Evolutionary conservation across 2,113 vertebrate species (phyloP), one percentile per base, ranked within the genome.

Genomic region (Saguinus imperator): DNA sequence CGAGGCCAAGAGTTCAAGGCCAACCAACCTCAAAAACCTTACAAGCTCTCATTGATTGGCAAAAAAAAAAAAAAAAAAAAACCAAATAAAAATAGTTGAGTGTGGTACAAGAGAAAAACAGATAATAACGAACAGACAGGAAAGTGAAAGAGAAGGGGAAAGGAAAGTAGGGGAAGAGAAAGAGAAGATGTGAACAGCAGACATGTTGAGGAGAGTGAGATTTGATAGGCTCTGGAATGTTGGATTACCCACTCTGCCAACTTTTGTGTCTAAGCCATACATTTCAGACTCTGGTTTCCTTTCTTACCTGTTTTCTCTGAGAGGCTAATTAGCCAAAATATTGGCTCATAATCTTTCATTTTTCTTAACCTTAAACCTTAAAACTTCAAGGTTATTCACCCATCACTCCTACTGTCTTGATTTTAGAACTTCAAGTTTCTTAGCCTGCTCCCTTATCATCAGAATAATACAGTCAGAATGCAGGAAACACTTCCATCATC

Each of bases 271-370:
- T 66, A 93, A 91, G 37, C 14, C 5, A 12, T 14, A 50, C 4
- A 40, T 83, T 96, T 91, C n/a, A 37, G n/a, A 37, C 27, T 85
- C 86, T 58, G 40, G 1, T 70, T 81, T 91, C n/a, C 43, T 97
- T 91, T 94, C 40, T 57, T 96, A 45, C 11, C 23, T 61, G 52
- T 70, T 29, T 73, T 48, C n/a, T 79, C 43, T 45, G 16, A 87
- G 45, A 89, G 70, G 5, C 35, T 58, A 89, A 76, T 88, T 85
- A 64, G 20, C 80, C 64, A 76, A 95, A 96, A 93, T 17, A 90
- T 73, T 82, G 37, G 27, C 64, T 55, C 14, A 55, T 76, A 90
- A 70, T 72, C 80, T 96, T 82, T 85, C 32, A 21, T 43, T 66
- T 89, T 85, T 93, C 79, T n/a, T 80, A 88, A 72, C 32, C 61